phyloP scores from a whole-genome alignment of 2,888 invertebrate species.

The Norana najaformis region DNA sequence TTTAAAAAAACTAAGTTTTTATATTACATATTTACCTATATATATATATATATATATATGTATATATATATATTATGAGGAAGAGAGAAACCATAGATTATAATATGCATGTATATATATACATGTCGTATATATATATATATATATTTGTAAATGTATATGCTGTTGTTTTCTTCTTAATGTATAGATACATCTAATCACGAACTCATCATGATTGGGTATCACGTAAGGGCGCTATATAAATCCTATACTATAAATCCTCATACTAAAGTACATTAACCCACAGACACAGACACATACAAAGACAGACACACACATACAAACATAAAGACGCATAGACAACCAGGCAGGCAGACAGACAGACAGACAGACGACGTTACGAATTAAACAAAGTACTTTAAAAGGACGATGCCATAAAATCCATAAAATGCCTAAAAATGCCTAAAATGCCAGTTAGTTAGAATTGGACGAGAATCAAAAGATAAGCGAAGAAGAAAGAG shows the following conservation, averaged over 20 bases:
- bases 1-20: no score
- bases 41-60: no score
- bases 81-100: no score
- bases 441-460: no score
- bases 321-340: neutral
- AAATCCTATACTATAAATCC: neutral
- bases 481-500: neutral
- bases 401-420: neutral
- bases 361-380: neutral
- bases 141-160: no score
- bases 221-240: neutral
- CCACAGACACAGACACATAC: neutral
- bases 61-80: no score
- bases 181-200: neutral
- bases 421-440: neutral
- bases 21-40: no score
- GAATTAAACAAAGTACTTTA: neutral
- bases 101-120: no score
- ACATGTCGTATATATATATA: no score
- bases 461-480: slow-evolving; percentile 5
- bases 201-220: neutral
- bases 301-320: neutral
- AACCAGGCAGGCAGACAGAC: neutral
- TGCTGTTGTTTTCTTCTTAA: no score
- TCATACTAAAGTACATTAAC: neutral